Evolutionary conservation across 2,113 vertebrate species (phyloP).

Genomic region (Indri indri): DNA sequence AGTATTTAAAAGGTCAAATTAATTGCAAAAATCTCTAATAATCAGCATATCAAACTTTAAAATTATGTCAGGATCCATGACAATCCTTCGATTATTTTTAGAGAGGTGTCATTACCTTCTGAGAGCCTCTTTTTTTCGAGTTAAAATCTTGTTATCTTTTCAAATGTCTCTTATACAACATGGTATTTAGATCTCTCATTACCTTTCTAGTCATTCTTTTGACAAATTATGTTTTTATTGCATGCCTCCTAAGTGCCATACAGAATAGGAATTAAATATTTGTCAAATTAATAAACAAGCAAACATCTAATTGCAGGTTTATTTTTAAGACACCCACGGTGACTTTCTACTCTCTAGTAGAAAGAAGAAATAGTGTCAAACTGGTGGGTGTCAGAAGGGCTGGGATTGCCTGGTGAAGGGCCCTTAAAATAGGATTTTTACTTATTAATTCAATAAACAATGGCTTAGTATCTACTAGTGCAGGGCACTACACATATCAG

Average conservation of each 20-base stretch:
- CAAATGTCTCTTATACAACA: background rate
- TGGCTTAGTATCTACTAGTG: background rate
- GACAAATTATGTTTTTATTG: background rate
- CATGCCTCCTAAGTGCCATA: background rate
- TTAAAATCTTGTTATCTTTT: background rate
- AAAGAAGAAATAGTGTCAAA: background rate
- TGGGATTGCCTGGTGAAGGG: background rate
- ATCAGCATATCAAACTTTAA: background rate
- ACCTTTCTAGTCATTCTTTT: background rate
- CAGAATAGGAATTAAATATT: background rate
- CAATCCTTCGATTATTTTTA: background rate
- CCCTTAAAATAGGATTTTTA: background rate
- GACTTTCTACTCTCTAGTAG: background rate
- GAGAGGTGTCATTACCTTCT: background rate
- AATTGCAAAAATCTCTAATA: background rate
- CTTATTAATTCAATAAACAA: background rate
- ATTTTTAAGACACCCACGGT: background rate
- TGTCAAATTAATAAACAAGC: background rate
- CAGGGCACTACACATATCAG: background rate
- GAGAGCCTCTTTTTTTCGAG: background rate
- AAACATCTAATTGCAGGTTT: background rate
- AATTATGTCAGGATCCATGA: background rate
- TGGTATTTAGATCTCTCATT: background rate
- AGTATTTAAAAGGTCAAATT: background rate
- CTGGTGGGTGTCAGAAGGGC: too few relatives aligned